These are phyloP conservation scores for Bettongia penicillata DNA, from an alignment of 2,113 vertebrate genomes.

Conservation along the genomic window DNA sequence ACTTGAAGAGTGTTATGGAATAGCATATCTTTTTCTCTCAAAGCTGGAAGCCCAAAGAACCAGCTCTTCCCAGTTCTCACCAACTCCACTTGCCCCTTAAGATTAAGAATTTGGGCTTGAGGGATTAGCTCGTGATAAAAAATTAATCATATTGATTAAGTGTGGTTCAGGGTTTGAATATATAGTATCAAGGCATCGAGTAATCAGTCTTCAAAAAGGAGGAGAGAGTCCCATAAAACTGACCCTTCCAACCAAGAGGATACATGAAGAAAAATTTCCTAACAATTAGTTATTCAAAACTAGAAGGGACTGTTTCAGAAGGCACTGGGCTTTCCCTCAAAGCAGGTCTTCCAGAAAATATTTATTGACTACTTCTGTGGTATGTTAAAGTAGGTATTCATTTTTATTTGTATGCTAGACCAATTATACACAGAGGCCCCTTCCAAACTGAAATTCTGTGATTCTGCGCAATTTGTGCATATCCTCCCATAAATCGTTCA, in stretches of 20 bases:
- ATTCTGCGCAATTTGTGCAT: neutral
- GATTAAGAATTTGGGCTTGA: slow-evolving; percentile 10
- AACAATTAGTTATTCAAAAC: neutral
- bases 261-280: neutral
- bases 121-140: slow-evolving; percentile 67
- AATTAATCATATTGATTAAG: slow-evolving; percentile 70
- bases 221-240: neutral
- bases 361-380: neutral
- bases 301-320: neutral
- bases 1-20: neutral
- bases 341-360: neutral
- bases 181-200: neutral
- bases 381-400: neutral
- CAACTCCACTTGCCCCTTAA: neutral
- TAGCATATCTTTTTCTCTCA: neutral
- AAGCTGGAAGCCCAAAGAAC: neutral
- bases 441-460: neutral
- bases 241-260: neutral
- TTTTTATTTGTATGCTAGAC: neutral
- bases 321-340: neutral
- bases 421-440: neutral
- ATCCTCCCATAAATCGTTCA: neutral
- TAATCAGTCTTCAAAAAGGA: neutral
- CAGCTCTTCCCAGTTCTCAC: neutral
- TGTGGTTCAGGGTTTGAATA: slow-evolving; percentile 61